Conservation (phyloP, 1,140 invertebrate species). For the Globodera rostochiensis region DNA sequence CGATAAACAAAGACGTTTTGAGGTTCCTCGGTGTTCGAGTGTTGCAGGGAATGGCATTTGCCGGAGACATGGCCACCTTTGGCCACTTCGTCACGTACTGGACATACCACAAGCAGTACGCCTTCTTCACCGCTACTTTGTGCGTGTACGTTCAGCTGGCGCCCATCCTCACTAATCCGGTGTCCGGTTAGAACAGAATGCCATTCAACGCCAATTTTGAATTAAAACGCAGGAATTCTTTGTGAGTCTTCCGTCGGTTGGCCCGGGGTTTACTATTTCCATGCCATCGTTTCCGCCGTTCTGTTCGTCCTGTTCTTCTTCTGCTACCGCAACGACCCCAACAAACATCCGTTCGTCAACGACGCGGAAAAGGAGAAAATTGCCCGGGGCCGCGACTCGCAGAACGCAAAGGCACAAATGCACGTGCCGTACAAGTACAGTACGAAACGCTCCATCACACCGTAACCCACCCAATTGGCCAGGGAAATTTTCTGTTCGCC, state of each 20-base stretch:
- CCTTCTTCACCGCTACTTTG: constrained; percentile 42
- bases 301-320: constrained; percentile 41
- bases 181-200: constrained; percentile 19
- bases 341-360: constrained; percentile 40
- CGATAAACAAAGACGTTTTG: background rate
- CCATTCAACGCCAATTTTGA: background rate
- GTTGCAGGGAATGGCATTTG: constrained; percentile 41
- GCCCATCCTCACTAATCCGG: constrained; percentile 40
- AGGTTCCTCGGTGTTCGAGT: constrained; percentile 32
- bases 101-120: constrained; percentile 42
- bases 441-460: background rate
- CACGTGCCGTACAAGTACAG: constrained; percentile 35
- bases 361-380: constrained; percentile 38
- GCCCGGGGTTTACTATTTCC: constrained; percentile 50
- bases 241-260: constrained; percentile 45
- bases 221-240: constrained; percentile 29
- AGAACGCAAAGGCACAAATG: constrained; percentile 30
- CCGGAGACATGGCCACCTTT: constrained; percentile 44
- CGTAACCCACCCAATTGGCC: background rate
- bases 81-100: constrained; percentile 40
- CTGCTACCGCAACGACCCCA: constrained; percentile 43
- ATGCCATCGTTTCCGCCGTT: constrained; percentile 35
- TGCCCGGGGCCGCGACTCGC: constrained; percentile 30
- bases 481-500: constrained; percentile 34
- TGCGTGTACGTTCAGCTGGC: constrained; percentile 43